These are phyloP conservation scores for Marmota monax DNA, from an alignment of 2,113 vertebrate species.

Conservation along the genomic window DNA sequence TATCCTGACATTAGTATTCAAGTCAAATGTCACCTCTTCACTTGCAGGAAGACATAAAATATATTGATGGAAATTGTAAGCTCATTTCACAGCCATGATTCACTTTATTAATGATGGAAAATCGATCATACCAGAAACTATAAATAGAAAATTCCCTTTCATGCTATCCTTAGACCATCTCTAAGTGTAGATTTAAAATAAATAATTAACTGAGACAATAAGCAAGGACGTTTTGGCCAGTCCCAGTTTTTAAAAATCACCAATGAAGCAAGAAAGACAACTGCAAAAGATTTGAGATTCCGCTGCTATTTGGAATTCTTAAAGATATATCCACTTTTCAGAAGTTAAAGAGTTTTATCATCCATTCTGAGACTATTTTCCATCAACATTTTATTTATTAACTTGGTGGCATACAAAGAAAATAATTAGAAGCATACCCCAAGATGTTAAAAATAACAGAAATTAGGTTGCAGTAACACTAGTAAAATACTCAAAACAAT, in stretches of 20 bases:
- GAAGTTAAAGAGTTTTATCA: constrained; percentile 35
- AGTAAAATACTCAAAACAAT: not conserved
- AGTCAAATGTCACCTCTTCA: constrained; percentile 2
- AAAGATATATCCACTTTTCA: not conserved
- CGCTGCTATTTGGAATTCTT: constrained; percentile 18
- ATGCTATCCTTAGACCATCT: constrained; percentile 22
- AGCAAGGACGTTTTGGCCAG: not conserved
- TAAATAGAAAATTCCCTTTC: not conserved
- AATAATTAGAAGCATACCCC: not conserved
- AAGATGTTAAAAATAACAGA: constrained; percentile 19
- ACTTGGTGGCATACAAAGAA: not conserved
- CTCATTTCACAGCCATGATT: not conserved
- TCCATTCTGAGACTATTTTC: not conserved
- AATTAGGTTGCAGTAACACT: not conserved
- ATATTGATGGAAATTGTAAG: not conserved
- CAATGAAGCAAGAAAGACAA: constrained; percentile 12
- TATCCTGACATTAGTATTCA: constrained; percentile 48
- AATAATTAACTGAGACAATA: not conserved
- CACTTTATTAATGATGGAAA: constrained; percentile 36
- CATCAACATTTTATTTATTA: not conserved
- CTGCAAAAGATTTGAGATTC: not conserved
- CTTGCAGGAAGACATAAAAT: constrained; percentile 7
- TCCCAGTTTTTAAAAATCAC: constrained; percentile 20
- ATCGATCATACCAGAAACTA: constrained; percentile 41
- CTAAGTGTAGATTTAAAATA: constrained; percentile 24